phyloP scores from a whole-genome alignment of 2,888 invertebrate species.

The Slavum lentiscoides region DNA sequence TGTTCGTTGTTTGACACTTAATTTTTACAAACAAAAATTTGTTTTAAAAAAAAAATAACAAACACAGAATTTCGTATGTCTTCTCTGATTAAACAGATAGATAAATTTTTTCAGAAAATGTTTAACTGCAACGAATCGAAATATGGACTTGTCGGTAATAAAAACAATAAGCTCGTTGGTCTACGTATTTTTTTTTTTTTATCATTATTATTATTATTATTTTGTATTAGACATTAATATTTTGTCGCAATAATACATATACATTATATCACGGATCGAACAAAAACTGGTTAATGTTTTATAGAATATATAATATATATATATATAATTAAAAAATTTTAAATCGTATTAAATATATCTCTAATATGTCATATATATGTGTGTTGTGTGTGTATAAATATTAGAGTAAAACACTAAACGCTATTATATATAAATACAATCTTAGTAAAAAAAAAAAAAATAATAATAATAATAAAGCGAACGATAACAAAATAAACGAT shows the following conservation, averaged over 20 bases:
- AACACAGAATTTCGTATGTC: no score
- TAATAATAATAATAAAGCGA: neutral
- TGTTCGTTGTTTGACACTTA: no score
- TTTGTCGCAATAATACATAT: neutral
- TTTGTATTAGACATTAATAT: slow-evolving; percentile 12
- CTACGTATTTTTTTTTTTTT: no score
- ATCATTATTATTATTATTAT: neutral
- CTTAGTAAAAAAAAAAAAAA: neutral
- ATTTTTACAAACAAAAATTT: no score
- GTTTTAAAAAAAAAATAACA: no score
- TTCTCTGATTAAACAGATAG: no score
- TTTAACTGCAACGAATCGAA: no score
- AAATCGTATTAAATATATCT: slow-evolving; percentile 7
- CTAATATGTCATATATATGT: neutral
- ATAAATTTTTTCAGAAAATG: no score
- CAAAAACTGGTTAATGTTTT: slow-evolving; percentile 32
- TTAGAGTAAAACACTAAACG: slow-evolving; percentile 2
- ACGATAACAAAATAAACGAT: slow-evolving; percentile 12
- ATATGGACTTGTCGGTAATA: no score
- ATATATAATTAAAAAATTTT: neutral
- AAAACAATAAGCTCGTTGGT: no score
- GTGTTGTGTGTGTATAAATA: no score
- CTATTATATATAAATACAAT: neutral
- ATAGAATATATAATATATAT: no score
- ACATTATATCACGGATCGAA: neutral